A percentile compares a stretch with the other conserved stretches of the same genome.
phyloP scores from a whole-genome alignment of 2,888 invertebrate species.

The Neelides folsomi region DNA sequence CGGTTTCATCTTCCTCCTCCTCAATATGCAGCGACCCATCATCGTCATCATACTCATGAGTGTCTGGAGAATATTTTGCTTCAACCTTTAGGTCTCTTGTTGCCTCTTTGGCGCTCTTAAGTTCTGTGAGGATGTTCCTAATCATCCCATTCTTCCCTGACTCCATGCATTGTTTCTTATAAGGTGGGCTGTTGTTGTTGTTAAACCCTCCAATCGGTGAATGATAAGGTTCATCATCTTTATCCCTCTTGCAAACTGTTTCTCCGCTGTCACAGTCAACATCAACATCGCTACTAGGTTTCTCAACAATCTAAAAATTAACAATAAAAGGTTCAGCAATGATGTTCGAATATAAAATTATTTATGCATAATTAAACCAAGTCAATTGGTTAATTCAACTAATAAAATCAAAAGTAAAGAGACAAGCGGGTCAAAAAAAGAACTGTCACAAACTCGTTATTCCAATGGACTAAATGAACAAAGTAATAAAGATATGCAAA shows the following conservation, averaged over 20 bases:
- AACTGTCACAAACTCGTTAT: no score
- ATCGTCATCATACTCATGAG: neutral
- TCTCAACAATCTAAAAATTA: conserved; percentile 14
- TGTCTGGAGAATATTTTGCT: neutral
- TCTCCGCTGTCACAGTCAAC: neutral
- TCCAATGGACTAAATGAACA: no score
- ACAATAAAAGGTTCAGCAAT: neutral
- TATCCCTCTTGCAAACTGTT: neutral
- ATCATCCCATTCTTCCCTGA: conserved; percentile 22
- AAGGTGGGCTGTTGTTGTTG: conserved; percentile 19
- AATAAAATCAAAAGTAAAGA: no score
- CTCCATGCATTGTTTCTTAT: conserved; percentile 16
- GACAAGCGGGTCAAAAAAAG: no score
- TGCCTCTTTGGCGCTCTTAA: conserved; percentile 23
- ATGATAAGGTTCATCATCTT: conserved; percentile 7
- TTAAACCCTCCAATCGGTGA: conserved; percentile 4
- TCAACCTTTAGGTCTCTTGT: conserved; percentile 1
- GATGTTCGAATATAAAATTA: no score
- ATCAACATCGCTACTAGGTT: conserved; percentile 1
- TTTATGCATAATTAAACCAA: no score
- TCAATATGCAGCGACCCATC: neutral
- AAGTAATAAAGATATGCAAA: no score
- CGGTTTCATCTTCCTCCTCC: neutral
- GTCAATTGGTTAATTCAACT: no score
- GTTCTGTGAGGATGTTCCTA: conserved; percentile 21